A percentile compares a stretch with the other conserved stretches of the same genome.
Evolutionary conservation across 2,888 invertebrate genomes (phyloP).

Genomic region (Chrysolina americana): DNA sequence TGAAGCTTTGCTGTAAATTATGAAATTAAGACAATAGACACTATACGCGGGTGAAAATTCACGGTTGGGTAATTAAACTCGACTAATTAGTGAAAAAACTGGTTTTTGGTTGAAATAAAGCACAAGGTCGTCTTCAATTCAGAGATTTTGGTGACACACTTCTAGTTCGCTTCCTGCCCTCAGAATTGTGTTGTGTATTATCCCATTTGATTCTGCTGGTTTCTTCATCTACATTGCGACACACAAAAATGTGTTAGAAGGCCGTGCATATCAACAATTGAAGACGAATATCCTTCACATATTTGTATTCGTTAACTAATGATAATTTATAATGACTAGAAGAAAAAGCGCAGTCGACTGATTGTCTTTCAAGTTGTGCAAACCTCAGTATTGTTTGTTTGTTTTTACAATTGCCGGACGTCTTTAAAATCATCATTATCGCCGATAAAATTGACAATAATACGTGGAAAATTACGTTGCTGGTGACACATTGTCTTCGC

Average conservation of each 20-base stretch:
- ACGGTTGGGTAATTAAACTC: background rate
- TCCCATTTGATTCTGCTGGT: background rate
- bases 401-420: background rate
- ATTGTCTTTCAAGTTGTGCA: background rate
- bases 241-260: background rate
- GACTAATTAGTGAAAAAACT: constrained; percentile 2
- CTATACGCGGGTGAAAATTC: background rate
- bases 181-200: background rate
- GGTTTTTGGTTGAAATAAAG: background rate
- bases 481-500: no score
- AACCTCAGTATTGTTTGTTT: background rate
- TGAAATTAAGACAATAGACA: background rate
- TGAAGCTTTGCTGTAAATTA: background rate
- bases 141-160: background rate
- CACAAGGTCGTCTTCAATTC: background rate
- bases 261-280: constrained; percentile 3
- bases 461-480: background rate
- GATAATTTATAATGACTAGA: background rate
- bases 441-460: background rate
- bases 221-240: constrained; percentile 16
- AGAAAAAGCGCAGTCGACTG: background rate
- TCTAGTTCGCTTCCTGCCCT: background rate
- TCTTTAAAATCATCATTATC: background rate
- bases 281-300: constrained; percentile 11
- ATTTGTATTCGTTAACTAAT: background rate